Evolutionary conservation across 2,797 vertebrate genomes (phyloP), one percentile per base, ranked within the genome.

Genomic region (Lepus townsendii): DNA sequence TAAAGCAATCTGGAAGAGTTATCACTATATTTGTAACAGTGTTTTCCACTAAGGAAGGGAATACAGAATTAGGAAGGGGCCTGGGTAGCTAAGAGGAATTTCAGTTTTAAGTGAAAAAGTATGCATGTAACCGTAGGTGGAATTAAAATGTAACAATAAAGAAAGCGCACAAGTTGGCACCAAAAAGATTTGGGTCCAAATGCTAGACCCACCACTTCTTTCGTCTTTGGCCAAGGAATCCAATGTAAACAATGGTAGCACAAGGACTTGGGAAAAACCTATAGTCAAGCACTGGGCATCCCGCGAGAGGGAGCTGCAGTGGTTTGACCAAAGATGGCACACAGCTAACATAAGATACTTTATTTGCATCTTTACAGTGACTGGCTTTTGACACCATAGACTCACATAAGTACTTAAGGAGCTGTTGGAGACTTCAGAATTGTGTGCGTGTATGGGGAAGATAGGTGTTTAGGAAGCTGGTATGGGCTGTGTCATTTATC

Each of bases 81-180:
- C 63, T 12, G 1, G 35, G 35, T 19, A 60, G 22, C 30, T 80
- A 50, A 69, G 80, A 71, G 57, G 32, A 60, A 73, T 66, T 69
- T 83, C 69, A 50, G 72, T 71, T 91, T 71, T 84, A 80, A 82
- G 50, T 27, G 27, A 76, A 6, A 84, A 47, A 6, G 38, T 42
- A 38, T 72, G 85, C 47, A 73, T 27, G 42, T 32, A 47, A 65
- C 50, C 93, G 73, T 66, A 7, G 57, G 42, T 52, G 20, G 32
- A 79, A 77, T 89, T 78, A 96, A 95, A 93, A 83, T 62, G 2
- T 8, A 76, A 68, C 63, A 60, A 80, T 57, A 68, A 83, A 73
- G 50, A 65, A 52, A 66, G 24, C 32, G 16, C 52, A 47, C 10
- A 72, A 50, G 42, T 69, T 87, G 73, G 42, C 60, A 35, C 47